Percentiles rank a stretch among this genome's conserved stretches.
Conservation (phyloP, 2,113 vertebrate genomes). For the Pseudopipra pipra region DNA sequence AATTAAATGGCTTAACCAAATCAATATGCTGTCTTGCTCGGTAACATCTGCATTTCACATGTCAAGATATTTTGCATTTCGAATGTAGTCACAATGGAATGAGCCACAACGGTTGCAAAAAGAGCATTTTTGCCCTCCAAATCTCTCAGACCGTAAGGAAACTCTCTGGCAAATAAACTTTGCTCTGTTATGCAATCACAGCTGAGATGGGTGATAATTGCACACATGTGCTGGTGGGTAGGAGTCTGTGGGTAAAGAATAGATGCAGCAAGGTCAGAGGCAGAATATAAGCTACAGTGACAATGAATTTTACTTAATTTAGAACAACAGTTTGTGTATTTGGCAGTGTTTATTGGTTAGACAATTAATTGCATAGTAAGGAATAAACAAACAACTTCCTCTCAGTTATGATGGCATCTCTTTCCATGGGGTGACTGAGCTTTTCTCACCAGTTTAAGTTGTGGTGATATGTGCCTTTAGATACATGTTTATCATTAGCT, state of each 20-base stretch:
- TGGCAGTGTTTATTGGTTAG: neutral
- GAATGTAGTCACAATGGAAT: neutral
- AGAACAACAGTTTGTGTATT: neutral
- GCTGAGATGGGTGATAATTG: neutral
- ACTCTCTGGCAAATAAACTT: neutral
- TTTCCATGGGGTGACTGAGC: neutral
- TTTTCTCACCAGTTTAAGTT: slow-evolving; percentile 3
- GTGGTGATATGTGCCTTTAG: slow-evolving; percentile 1
- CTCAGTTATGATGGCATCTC: neutral
- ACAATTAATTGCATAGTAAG: neutral
- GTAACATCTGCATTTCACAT: slow-evolving; percentile 31
- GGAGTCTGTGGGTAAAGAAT: neutral
- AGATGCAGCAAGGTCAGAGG: neutral
- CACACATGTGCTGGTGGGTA: neutral
- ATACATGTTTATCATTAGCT: slow-evolving; percentile 51
- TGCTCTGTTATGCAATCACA: neutral
- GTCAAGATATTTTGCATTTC: neutral
- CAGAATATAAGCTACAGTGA: neutral
- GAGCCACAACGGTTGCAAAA: neutral
- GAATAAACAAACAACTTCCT: neutral
- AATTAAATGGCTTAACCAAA: slow-evolving; percentile 54
- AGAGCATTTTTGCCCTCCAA: neutral
- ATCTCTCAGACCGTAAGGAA: neutral
- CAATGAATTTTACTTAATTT: neutral
- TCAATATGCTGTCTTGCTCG: neutral